Conservation (phyloP, 2,113 vertebrate genomes). For the Myrmecobius fasciatus region DNA sequence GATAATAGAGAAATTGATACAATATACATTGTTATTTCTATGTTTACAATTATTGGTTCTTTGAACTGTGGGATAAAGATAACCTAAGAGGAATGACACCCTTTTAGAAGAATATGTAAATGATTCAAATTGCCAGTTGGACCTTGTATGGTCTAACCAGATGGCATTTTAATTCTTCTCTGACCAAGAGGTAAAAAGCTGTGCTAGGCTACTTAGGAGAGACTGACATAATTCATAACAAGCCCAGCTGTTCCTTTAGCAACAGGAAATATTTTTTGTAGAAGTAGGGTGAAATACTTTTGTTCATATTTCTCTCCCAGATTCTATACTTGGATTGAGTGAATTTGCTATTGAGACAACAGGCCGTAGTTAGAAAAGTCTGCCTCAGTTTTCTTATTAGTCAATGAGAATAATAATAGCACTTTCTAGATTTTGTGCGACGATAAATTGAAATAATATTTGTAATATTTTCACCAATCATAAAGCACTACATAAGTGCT, state of each 20-base stretch:
- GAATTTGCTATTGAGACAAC: not conserved
- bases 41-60: not conserved
- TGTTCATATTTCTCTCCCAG: not conserved
- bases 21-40: not conserved
- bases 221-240: slow-evolving; percentile 16
- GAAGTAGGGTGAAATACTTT: too few species aligned
- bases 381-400: slow-evolving; percentile 12
- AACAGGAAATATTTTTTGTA: too few species aligned
- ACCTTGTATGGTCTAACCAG: not conserved
- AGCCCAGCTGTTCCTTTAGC: slow-evolving; percentile 9
- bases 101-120: not conserved
- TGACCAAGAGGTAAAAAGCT: slow-evolving; percentile 12
- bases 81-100: not conserved
- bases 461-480: too few species aligned
- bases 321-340: not conserved
- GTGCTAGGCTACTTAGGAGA: slow-evolving; percentile 21
- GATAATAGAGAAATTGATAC: not conserved
- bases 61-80: slow-evolving; percentile 1
- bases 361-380: not conserved
- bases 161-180: slow-evolving; percentile 17
- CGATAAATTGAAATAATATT: slow-evolving; percentile 26
- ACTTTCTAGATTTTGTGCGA: not conserved
- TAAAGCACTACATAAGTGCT: too few species aligned
- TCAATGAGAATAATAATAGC: slow-evolving; percentile 3
- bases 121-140: slow-evolving; percentile 12